phyloP scores from a whole-genome alignment of 92 coral and sea anemone species.

The Montipora capitata region DNA sequence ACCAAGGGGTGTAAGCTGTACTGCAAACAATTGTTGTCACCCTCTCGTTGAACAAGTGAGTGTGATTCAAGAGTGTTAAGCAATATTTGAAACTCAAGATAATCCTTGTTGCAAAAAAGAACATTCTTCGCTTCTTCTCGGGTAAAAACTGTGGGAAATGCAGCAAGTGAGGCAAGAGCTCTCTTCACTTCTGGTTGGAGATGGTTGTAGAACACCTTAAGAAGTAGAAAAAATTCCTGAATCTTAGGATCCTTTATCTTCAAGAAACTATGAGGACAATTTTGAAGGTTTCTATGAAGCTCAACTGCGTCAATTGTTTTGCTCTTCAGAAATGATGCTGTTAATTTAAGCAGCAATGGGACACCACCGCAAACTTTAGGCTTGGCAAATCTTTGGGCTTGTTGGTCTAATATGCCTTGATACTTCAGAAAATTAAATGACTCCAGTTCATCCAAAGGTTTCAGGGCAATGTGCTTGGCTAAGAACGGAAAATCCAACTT shows the following conservation, averaged over 20 bases:
- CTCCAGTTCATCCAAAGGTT: slow-evolving; percentile 45
- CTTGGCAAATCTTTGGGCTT: slow-evolving; percentile 56
- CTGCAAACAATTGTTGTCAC: not conserved
- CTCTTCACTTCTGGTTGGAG: slow-evolving; percentile 56
- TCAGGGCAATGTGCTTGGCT: slow-evolving; percentile 38
- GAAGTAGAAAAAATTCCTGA: not conserved
- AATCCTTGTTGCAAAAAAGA: slow-evolving; percentile 43
- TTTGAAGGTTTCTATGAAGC: slow-evolving; percentile 31
- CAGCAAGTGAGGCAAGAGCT: slow-evolving; percentile 70
- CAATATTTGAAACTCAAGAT: slow-evolving; percentile 4
- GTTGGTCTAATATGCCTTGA: slow-evolving; percentile 1
- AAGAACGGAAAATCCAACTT: slow-evolving; percentile 21
- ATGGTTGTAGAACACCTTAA: slow-evolving; percentile 68
- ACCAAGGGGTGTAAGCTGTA: slow-evolving; percentile 86
- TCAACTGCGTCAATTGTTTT: slow-evolving; percentile 22
- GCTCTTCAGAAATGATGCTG: slow-evolving; percentile 66
- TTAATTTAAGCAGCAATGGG: slow-evolving; percentile 75
- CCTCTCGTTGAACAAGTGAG: slow-evolving; percentile 75
- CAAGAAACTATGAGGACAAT: slow-evolving; percentile 19
- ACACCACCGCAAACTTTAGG: slow-evolving; percentile 72
- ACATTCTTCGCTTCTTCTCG: slow-evolving; percentile 54
- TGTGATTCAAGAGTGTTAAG: slow-evolving; percentile 39
- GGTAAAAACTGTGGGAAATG: slow-evolving; percentile 78
- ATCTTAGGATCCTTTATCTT: not conserved
- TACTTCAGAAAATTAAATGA: slow-evolving; percentile 24